Evolutionary conservation across 30 jellyfish, hydroid and myxozoan genomes (phyloP).

Genomic region (Hydractinia echinata): DNA sequence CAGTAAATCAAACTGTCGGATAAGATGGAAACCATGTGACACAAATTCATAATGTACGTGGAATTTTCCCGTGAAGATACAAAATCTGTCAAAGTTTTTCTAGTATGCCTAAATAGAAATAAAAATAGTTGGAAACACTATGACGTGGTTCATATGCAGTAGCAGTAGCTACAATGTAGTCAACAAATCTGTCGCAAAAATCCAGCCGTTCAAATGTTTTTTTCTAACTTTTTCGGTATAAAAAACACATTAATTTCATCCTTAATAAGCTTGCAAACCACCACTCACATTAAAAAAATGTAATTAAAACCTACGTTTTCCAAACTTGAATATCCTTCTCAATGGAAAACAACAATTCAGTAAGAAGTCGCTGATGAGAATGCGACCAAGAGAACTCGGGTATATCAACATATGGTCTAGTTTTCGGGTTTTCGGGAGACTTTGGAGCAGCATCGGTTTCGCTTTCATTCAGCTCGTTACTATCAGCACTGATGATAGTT

Average conservation of each 20-base stretch:
- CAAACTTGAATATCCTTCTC: conserved; percentile 94
- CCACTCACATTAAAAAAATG: too few relatives aligned
- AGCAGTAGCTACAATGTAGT: too few relatives aligned
- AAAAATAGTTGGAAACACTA: neutral
- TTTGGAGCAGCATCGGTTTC: conserved; percentile 15
- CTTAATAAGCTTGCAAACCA: too few relatives aligned
- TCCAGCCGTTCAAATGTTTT: too few relatives aligned
- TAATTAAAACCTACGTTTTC: conserved; percentile 76
- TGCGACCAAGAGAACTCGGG: conserved; percentile 94
- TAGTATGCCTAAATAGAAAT: conserved; percentile 67
- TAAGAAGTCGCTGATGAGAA: conserved; percentile 78
- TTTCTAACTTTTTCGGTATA: too few relatives aligned
- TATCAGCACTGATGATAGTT: neutral
- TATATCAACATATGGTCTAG: conserved; percentile 77
- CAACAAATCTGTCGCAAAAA: too few relatives aligned
- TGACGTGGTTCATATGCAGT: too few relatives aligned
- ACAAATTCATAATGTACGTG: conserved; percentile 66
- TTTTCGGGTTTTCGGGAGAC: conserved; percentile 52
- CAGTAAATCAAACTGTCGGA: conserved; percentile 91
- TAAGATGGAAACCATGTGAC: conserved; percentile 93
- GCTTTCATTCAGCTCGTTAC: conserved; percentile 2
- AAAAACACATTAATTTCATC: too few relatives aligned
- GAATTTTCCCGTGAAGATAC: conserved; percentile 68
- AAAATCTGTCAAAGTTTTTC: conserved; percentile 75
- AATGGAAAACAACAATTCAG: conserved; percentile 80